Evolutionary conservation across 2,113 vertebrate species (phyloP), one percentile per base, ranked within the genome.

Genomic region (Sterna hirundo): DNA sequence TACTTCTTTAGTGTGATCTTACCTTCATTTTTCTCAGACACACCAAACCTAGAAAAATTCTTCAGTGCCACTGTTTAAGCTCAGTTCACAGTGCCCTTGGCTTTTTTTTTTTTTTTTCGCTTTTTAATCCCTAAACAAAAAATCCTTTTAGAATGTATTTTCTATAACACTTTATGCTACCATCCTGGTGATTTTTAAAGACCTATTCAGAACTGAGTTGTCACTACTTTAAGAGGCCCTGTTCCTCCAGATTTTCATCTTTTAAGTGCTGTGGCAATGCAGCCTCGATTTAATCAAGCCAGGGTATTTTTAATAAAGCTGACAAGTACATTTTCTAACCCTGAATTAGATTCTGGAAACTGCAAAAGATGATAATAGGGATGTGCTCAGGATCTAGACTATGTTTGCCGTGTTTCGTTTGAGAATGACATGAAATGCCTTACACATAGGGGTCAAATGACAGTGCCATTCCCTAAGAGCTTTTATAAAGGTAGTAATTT

Each of bases 351-450:
- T 51, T 79, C 47, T 82, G 26, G 26, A 75, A 68, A 57, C 19
- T 76, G 34, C 69, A 84, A 55, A 85, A 75, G n/a, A 17, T 23
- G 51, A 26, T 85, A 38, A 42, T 8, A 60, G 4, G 3, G 4
- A 36, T 47, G 26, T 44, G 88, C 23, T 85, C 7, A 47, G 30
- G 49, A 64, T 90, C 38, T 11, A 5, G 23, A 27, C 22, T 36
- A 4, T 60, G 14, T 52, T 86, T 21, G 40, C 8, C 0, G 0
- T 44, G 30, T 3, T 10, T 71, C 70, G 90, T 92, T 79, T 40
- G 13, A 68, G 46, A 83, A 76, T 15, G 16, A 15, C 7, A 82
- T 82, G 71, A 51, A 68, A 55, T 64, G 32, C 13, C 15, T 61
- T 89, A 58, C 6, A 32, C 11, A 12, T 10, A n/a, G 11, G 16